These are phyloP conservation scores for Monochamus alternatus DNA, from an alignment of 2,888 invertebrate species.

Conservation along the genomic window DNA sequence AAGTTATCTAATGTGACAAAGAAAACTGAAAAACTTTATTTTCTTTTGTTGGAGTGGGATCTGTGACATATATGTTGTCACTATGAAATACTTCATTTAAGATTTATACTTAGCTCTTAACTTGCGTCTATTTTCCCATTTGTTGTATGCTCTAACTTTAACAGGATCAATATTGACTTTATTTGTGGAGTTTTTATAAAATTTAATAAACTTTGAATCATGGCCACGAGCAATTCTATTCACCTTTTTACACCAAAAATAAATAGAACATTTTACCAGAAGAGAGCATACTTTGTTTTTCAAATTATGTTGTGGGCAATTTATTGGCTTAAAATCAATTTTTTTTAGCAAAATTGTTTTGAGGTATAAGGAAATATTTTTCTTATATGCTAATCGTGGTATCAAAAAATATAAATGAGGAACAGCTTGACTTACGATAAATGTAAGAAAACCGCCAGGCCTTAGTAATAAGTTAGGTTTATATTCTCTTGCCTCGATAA, in stretches of 20 bases:
- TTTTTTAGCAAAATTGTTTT: background rate
- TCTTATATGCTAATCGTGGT: background rate
- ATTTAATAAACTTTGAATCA: background rate
- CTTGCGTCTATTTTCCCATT: background rate
- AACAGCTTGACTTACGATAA: background rate
- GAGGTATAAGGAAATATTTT: background rate
- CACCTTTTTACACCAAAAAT: background rate
- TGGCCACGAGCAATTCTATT: background rate
- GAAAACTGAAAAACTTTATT: no score
- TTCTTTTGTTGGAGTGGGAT: no score
- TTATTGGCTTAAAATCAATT: background rate
- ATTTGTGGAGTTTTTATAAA: background rate
- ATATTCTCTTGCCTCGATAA: slow-evolving; percentile 3
- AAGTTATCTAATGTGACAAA: no score
- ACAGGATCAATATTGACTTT: background rate
- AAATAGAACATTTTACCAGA: background rate
- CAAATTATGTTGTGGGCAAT: background rate
- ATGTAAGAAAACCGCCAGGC: background rate
- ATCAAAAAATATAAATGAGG: background rate
- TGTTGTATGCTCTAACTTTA: background rate
- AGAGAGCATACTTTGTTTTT: background rate
- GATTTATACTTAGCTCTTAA: background rate
- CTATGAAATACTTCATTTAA: no score
- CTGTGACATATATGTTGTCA: no score
- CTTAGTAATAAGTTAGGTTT: background rate